A percentile compares a stretch with the other conserved stretches of the same genome.
phyloP scores from a whole-genome alignment of 2,113 vertebrate genomes.

The Propithecus coquereli region DNA sequence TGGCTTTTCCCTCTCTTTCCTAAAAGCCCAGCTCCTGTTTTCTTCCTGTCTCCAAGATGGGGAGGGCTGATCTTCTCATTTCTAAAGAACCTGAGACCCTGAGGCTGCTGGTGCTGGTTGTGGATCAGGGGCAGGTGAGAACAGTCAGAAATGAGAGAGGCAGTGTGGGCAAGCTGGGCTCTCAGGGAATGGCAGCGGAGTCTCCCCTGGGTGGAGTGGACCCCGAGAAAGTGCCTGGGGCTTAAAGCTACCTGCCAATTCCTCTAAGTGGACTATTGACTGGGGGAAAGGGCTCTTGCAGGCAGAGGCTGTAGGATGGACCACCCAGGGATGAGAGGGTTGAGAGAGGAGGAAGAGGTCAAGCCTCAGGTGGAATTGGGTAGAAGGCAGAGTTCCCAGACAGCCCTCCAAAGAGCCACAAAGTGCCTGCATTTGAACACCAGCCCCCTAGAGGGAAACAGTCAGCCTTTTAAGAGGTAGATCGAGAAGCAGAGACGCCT shows the following conservation, averaged over 20 bases:
- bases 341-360: background rate
- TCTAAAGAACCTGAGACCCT: background rate
- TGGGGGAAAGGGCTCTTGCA: background rate
- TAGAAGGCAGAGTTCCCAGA: background rate
- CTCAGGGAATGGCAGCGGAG: background rate
- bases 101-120: background rate
- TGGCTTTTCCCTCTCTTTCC: background rate
- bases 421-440: background rate
- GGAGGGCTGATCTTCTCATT: background rate
- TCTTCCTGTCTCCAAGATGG: background rate
- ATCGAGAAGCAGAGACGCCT: background rate
- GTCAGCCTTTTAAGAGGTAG: background rate
- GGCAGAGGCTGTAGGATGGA: background rate
- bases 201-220: background rate
- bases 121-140: background rate
- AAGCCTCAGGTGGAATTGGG: background rate
- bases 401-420: background rate
- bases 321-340: too few species aligned
- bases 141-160: background rate
- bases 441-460: background rate
- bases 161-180: background rate
- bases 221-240: background rate
- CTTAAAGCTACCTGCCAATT: background rate
- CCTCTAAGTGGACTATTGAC: background rate
- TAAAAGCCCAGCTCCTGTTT: background rate